Base-by-base conservation (phyloP, 2,888 invertebrate species). In the Lasioglossum leucozonium region DNA sequence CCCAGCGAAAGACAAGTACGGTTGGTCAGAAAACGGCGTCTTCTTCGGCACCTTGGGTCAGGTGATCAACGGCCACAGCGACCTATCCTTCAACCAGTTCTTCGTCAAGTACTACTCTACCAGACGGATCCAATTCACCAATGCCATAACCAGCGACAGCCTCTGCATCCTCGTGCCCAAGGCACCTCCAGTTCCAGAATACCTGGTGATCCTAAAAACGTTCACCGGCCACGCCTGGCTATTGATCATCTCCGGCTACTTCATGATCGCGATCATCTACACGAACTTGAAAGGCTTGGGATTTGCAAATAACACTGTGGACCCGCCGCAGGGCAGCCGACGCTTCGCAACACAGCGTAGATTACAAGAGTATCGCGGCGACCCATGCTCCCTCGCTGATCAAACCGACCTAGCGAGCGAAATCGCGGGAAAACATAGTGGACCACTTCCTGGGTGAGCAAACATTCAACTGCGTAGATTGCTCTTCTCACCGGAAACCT, bases 61-160 rank as follows among this genome's bases (percentile, higher is more conserved):
- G 42, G 85, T 96, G 0, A 91, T 95, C 2, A 90, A 93, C 67
- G 89, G 91, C 16, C 86, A 89, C 75, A 92, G 93, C 0, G 95
- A 95, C 72, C 90, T 95, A 8, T 93, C 95, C 10, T 94, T 93
- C 22, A 96, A 96, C 84, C 93, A 94, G 0, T 92, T 95, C 78
- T 96, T 95, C 88, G 79, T 95, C 6, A 93, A 93, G 42, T 88
- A 93, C 55, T 95, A 95, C 84, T 88, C 87, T 13, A 81, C 80
- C 18, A 72, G 76, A 16, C 74, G 77, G 2, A 5, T 90, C 6
- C 84, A 87, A n/a, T 82, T 84, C 67, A 79, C 81, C 0, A 67
- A 67, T 11, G 71, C 80, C 11, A 22, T 89, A 1, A 81, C 67
- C 42, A 77, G 62, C 5, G 90, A 90, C 34, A 83, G 79, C 10